Evolutionary conservation across 2,888 invertebrate genomes (phyloP).

Genomic region (Isotomurus palustris): DNA sequence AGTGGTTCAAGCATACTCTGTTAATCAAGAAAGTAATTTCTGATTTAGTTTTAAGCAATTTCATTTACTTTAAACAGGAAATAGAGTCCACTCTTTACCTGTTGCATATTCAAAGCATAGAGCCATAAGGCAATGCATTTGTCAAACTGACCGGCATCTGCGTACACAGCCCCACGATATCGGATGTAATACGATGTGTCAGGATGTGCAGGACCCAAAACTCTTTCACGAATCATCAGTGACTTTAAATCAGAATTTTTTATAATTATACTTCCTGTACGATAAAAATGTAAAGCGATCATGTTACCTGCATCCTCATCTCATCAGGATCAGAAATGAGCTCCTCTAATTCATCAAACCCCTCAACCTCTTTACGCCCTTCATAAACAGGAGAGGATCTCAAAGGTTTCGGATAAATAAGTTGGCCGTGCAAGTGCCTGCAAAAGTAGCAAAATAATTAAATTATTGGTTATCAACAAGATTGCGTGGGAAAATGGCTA

Average conservation of each 20-base stretch:
- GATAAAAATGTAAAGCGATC: no score
- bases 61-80: neutral
- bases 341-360: conserved; percentile 73
- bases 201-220: conserved; percentile 89
- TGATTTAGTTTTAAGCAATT: neutral
- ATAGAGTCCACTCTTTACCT: conserved; percentile 24
- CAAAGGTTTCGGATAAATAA: conserved; percentile 68
- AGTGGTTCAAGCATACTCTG: conserved; percentile 86
- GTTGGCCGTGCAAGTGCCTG: conserved; percentile 61
- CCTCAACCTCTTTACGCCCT: conserved; percentile 74
- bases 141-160: conserved; percentile 87
- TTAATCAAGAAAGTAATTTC: conserved; percentile 30
- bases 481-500: no score
- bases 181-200: conserved; percentile 95
- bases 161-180: conserved; percentile 88
- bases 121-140: conserved; percentile 90
- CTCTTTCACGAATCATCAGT: conserved; percentile 83
- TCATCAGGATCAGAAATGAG: conserved; percentile 89
- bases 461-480: no score
- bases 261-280: neutral
- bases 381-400: conserved; percentile 77
- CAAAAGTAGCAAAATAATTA: conserved; percentile 22
- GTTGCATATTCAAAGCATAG: conserved; percentile 92
- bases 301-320: conserved; percentile 83
- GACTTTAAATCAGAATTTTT: conserved; percentile 47